phyloP scores from a whole-genome alignment of 2,888 invertebrate genomes.

The Mycogona germanica region DNA sequence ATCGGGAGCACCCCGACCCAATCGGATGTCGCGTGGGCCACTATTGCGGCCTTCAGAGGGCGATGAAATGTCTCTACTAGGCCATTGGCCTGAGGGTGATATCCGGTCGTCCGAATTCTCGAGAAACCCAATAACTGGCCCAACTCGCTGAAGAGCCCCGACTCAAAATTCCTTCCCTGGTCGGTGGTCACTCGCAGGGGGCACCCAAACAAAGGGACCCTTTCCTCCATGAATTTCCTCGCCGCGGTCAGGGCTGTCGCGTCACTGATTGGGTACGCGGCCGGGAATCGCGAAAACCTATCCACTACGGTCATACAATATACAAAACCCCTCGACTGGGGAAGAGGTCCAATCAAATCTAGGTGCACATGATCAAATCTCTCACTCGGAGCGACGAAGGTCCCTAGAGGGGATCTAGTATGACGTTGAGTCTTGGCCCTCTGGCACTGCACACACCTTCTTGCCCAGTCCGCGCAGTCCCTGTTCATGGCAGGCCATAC shows the following conservation, averaged over 20 bases:
- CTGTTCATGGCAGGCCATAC: background rate
- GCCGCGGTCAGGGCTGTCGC: slow-evolving; percentile 4
- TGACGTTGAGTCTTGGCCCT: background rate
- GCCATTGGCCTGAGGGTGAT: slow-evolving; percentile 26
- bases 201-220: slow-evolving; percentile 24
- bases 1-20: background rate
- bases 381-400: background rate
- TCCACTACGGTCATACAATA: background rate
- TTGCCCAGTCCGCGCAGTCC: background rate
- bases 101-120: slow-evolving; percentile 21
- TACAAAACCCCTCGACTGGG: background rate
- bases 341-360: background rate
- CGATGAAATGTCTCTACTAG: slow-evolving; percentile 27
- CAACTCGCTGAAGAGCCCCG: slow-evolving; percentile 18
- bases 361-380: background rate
- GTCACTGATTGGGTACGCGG: background rate
- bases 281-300: background rate
- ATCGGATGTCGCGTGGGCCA: slow-evolving; percentile 1
- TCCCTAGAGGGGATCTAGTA: background rate
- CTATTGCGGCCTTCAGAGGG: slow-evolving; percentile 25
- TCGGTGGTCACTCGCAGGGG: slow-evolving; percentile 24
- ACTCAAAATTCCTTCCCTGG: slow-evolving; percentile 23
- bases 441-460: background rate
- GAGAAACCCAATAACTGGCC: slow-evolving; percentile 19
- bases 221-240: slow-evolving; percentile 19